Evolutionary conservation across 2,888 invertebrate species (phyloP).

Genomic region (Apotomis turbidana): DNA sequence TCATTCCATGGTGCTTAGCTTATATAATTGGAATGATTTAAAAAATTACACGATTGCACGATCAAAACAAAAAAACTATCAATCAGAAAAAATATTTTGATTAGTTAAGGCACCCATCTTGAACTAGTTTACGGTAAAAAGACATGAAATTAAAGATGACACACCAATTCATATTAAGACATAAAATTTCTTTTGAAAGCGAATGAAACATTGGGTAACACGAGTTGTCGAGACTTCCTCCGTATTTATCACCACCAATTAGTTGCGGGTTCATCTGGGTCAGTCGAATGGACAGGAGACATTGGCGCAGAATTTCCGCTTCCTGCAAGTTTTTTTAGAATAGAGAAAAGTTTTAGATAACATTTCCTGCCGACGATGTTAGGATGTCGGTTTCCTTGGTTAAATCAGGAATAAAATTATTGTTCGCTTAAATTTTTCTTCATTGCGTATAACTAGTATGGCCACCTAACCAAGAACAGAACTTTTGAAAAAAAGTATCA

Average conservation of each 20-base stretch:
- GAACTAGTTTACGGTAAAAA: conserved; percentile 23
- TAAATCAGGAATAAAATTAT: neutral
- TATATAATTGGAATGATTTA: conserved; percentile 35
- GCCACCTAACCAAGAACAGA: too few relatives aligned
- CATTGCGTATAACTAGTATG: too few relatives aligned
- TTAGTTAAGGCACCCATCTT: conserved; percentile 21
- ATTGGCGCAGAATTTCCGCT: conserved; percentile 35
- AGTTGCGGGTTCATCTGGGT: conserved; percentile 67
- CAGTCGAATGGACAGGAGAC: conserved; percentile 35
- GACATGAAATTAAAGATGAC: conserved; percentile 28
- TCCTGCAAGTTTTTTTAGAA: conserved; percentile 30
- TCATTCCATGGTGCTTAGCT: conserved; percentile 21
- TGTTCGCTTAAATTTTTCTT: too few relatives aligned
- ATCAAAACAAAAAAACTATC: conserved; percentile 25
- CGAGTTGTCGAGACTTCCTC: conserved; percentile 55
- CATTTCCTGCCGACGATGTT: conserved; percentile 32
- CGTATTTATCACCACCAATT: conserved; percentile 73
- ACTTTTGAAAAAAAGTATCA: too few relatives aligned
- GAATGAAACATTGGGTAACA: conserved; percentile 41
- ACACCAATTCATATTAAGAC: conserved; percentile 17
- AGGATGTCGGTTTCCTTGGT: conserved; percentile 12
- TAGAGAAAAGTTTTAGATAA: conserved; percentile 24
- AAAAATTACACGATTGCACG: conserved; percentile 31
- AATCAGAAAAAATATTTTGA: neutral
- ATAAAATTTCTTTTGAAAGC: conserved; percentile 30